phyloP scores from a whole-genome alignment of 2,888 invertebrate genomes.

The Eupithecia pulchellata region DNA sequence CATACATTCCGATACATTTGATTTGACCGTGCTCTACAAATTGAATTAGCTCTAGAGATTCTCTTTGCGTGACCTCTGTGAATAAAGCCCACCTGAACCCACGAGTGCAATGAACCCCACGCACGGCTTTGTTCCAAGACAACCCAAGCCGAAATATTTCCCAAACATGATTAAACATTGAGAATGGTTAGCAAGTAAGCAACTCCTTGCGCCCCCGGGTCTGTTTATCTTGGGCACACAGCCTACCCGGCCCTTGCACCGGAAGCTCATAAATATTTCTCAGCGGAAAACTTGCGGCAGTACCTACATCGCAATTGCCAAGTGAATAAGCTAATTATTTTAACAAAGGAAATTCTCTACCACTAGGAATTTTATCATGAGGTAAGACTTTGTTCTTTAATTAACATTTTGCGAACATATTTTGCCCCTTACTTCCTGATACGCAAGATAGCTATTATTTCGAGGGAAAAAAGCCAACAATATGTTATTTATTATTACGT shows the following conservation, averaged over 20 bases:
- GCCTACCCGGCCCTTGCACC: slow-evolving; percentile 33
- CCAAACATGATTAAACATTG: slow-evolving; percentile 48
- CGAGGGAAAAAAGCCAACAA: not conserved
- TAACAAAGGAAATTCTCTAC: slow-evolving; percentile 37
- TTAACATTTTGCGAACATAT: slow-evolving; percentile 31
- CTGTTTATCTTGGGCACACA: slow-evolving; percentile 44
- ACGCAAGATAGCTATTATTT: slow-evolving; percentile 11
- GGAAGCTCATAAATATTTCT: slow-evolving; percentile 46
- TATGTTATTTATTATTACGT: slow-evolving; percentile 8
- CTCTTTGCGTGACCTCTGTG: not conserved
- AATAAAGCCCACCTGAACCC: slow-evolving; percentile 16
- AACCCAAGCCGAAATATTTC: slow-evolving; percentile 35
- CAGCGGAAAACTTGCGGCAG: slow-evolving; percentile 41
- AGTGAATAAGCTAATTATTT: slow-evolving; percentile 43
- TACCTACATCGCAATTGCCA: slow-evolving; percentile 35
- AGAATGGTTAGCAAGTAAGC: slow-evolving; percentile 42
- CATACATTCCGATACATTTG: not conserved
- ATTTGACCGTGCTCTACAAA: not conserved
- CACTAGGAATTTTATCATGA: slow-evolving; percentile 26
- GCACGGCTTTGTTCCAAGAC: slow-evolving; percentile 27
- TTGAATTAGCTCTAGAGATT: not conserved
- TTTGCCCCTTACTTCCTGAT: slow-evolving; percentile 16
- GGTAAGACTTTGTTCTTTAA: slow-evolving; percentile 26
- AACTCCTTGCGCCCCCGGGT: slow-evolving; percentile 42
- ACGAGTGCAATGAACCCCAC: slow-evolving; percentile 26